A percentile compares a stretch with the other conserved stretches of the same genome.
Conservation (phyloP, 1,140 invertebrate species). For the Aphaenogaster rudis region DNA sequence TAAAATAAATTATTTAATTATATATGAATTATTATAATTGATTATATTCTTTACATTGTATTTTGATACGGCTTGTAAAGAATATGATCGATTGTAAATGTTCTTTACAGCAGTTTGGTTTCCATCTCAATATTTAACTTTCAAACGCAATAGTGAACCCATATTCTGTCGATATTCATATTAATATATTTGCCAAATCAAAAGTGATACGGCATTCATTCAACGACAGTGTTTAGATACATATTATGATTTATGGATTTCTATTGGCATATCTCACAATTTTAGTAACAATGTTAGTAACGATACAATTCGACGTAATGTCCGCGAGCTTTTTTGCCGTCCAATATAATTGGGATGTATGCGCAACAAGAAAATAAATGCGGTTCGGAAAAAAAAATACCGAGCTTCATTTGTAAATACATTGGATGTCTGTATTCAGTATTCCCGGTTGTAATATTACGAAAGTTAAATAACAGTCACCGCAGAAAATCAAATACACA, state of each 20-base stretch:
- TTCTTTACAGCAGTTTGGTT: background rate
- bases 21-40: background rate
- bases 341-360: conserved; percentile 11
- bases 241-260: background rate
- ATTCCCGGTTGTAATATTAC: conserved; percentile 34
- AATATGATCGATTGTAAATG: background rate
- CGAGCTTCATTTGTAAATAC: conserved; percentile 45
- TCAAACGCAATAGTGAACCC: background rate
- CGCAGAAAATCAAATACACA: conserved; percentile 57
- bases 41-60: background rate
- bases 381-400: conserved; percentile 9
- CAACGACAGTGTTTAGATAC: background rate
- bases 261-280: background rate
- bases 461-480: conserved; percentile 57
- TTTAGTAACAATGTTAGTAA: background rate
- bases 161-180: conserved; percentile 19
- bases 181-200: background rate
- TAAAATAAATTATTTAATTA: background rate
- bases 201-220: background rate
- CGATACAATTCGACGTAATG: background rate
- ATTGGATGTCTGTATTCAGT: conserved; percentile 7
- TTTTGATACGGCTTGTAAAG: background rate
- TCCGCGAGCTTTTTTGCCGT: background rate
- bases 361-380: background rate
- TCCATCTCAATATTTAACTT: background rate